Conservation (phyloP, 2,797 vertebrate species). For the Gadopsis marmoratus region DNA sequence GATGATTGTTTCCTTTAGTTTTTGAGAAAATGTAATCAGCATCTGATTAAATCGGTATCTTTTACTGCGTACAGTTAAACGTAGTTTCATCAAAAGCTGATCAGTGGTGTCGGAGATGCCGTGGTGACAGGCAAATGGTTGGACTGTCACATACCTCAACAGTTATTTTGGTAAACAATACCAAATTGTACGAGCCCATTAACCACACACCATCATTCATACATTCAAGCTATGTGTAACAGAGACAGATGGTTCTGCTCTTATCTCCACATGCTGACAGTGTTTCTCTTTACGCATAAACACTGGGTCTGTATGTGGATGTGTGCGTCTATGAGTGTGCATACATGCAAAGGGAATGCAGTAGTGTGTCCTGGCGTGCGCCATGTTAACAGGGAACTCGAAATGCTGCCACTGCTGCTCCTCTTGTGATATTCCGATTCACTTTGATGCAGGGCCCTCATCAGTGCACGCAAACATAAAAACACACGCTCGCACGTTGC, state of each 20-base stretch:
- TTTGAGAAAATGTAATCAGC: conserved; percentile 42
- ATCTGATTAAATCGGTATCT: conserved; percentile 42
- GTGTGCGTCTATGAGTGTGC: conserved; percentile 1
- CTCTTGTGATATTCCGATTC: conserved; percentile 74
- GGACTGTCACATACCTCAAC: conserved; percentile 52
- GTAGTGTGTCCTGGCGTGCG: conserved; percentile 22
- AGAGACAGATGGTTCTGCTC: conserved; percentile 72
- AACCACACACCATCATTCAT: conserved; percentile 60
- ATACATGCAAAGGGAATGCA: conserved; percentile 16
- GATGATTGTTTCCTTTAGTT: conserved; percentile 32
- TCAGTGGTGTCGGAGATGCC: conserved; percentile 39
- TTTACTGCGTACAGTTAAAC: conserved; percentile 8
- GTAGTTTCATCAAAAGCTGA: conserved; percentile 45
- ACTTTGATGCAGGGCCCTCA: conserved; percentile 77
- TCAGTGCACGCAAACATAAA: conserved; percentile 61
- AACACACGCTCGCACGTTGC: conserved; percentile 43
- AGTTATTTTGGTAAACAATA: conserved; percentile 62
- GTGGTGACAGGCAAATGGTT: conserved; percentile 55
- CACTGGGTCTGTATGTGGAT: conserved; percentile 11
- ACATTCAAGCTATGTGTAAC: conserved; percentile 56
- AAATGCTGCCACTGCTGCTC: conserved; percentile 65
- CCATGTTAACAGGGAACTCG: conserved; percentile 51
- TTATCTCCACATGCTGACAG: conserved; percentile 57
- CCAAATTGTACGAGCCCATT: conserved; percentile 66
- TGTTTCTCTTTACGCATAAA: conserved; percentile 51